A percentile compares a stretch with the other conserved stretches of the same genome.
These are phyloP conservation scores for Gari tellinella DNA, from an alignment of 2,888 invertebrate genomes.

Conservation along the genomic window DNA sequence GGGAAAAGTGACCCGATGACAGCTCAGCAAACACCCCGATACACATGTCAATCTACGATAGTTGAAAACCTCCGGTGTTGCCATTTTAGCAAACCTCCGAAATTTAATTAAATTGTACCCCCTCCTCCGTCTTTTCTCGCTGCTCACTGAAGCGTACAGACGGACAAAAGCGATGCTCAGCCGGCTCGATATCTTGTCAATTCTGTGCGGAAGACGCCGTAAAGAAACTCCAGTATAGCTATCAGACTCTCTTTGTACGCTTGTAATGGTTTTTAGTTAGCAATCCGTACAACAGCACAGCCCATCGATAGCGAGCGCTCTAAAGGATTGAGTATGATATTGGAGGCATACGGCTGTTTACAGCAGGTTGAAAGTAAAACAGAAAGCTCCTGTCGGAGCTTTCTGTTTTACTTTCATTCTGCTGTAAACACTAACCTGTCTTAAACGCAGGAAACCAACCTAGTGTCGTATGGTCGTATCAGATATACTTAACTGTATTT, in stretches of 20 bases:
- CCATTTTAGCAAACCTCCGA: constrained; percentile 40
- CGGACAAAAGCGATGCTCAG: constrained; percentile 41
- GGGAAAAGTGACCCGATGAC: not conserved
- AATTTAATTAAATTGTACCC: constrained; percentile 61
- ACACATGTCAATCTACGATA: constrained; percentile 16
- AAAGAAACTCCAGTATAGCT: constrained; percentile 3
- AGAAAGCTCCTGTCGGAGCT: no score
- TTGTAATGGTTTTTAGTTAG: not conserved
- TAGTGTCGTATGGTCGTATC: no score
- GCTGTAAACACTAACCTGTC: no score
- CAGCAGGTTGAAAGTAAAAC: no score
- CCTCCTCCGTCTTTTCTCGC: constrained; percentile 39
- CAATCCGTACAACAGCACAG: no score
- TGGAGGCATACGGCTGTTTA: no score
- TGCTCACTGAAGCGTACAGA: constrained; percentile 37
- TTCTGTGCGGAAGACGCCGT: constrained; percentile 10
- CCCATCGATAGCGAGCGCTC: no score
- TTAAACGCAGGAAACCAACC: no score
- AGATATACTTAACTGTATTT: no score
- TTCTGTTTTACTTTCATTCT: no score
- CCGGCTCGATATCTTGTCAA: constrained; percentile 51
- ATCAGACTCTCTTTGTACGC: constrained; percentile 4
- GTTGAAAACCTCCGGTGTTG: constrained; percentile 30
- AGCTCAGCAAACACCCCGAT: constrained; percentile 15
- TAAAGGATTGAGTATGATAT: no score